phyloP scores from a whole-genome alignment of 2,113 vertebrate species.

The Pica pica region DNA sequence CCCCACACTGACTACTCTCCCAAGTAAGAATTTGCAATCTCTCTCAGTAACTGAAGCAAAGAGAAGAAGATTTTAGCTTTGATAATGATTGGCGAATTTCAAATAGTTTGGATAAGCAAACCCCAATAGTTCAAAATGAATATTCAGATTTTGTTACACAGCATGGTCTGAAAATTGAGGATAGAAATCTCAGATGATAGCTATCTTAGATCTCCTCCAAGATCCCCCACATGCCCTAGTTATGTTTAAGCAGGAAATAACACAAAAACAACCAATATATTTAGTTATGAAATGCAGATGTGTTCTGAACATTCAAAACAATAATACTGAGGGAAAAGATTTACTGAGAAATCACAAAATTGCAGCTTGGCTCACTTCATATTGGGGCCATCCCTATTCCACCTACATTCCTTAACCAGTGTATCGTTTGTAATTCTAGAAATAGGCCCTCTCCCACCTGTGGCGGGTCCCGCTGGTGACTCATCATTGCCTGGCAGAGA shows the following conservation, averaged over 20 bases:
- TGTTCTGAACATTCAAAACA: background rate
- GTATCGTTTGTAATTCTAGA: background rate
- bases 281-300: background rate
- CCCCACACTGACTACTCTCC: background rate
- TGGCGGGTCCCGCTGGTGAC: background rate
- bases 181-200: conserved; percentile 57
- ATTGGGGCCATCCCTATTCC: background rate
- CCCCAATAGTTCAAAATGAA: conserved; percentile 56
- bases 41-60: conserved; percentile 1
- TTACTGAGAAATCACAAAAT: background rate
- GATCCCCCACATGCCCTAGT: conserved; percentile 32
- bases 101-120: conserved; percentile 37
- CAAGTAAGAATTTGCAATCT: background rate
- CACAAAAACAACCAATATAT: background rate
- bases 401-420: background rate
- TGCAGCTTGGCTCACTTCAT: background rate
- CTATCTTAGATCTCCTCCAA: conserved; percentile 51
- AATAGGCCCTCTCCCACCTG: background rate
- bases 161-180: conserved; percentile 43
- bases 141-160: conserved; percentile 31
- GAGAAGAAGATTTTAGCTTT: conserved; percentile 32
- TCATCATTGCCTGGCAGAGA: background rate
- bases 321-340: background rate
- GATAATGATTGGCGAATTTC: conserved; percentile 24
- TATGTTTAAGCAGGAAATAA: conserved; percentile 33